Conservation (phyloP, 2,113 vertebrate species). For the Vimba vimba region DNA sequence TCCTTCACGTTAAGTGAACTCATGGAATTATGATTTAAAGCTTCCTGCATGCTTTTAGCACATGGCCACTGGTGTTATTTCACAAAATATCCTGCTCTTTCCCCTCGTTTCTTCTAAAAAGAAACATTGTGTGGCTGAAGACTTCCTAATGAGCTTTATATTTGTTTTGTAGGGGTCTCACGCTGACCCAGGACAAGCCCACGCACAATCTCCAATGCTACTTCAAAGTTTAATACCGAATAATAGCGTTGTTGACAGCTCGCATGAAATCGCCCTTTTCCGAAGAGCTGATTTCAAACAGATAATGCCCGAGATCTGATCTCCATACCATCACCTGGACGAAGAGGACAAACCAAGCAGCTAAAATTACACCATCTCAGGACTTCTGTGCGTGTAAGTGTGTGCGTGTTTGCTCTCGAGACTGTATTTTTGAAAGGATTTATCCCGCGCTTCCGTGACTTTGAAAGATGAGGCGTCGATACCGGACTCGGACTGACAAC, state of each 20-base stretch:
- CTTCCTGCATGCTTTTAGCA: slow-evolving; percentile 66
- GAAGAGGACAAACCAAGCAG: slow-evolving; percentile 58
- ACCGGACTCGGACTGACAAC: slow-evolving; percentile 58
- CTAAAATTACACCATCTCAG: slow-evolving; percentile 56
- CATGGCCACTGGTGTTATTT: slow-evolving; percentile 63
- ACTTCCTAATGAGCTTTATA: slow-evolving; percentile 61
- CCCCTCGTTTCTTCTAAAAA: slow-evolving; percentile 34
- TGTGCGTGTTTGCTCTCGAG: slow-evolving; percentile 40
- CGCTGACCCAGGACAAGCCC: slow-evolving; percentile 58
- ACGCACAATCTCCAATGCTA: slow-evolving; percentile 62
- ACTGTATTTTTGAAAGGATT: slow-evolving; percentile 66
- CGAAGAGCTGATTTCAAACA: slow-evolving; percentile 62
- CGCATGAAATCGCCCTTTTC: slow-evolving; percentile 59
- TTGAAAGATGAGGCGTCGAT: slow-evolving; percentile 61
- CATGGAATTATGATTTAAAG: slow-evolving; percentile 67
- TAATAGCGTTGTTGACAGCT: slow-evolving; percentile 72
- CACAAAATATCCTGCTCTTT: slow-evolving; percentile 60
- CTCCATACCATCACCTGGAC: slow-evolving; percentile 66
- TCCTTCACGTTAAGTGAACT: slow-evolving; percentile 64
- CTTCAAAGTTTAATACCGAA: slow-evolving; percentile 75
- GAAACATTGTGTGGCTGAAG: slow-evolving; percentile 39
- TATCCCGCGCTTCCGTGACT: slow-evolving; percentile 55
- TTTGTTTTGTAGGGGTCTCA: slow-evolving; percentile 50
- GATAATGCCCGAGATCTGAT: slow-evolving; percentile 65
- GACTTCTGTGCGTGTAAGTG: slow-evolving; percentile 38